Evolutionary conservation across 2,888 invertebrate genomes (phyloP), one percentile per base, ranked within the genome.

Genomic region (Noctua fimbriata): DNA sequence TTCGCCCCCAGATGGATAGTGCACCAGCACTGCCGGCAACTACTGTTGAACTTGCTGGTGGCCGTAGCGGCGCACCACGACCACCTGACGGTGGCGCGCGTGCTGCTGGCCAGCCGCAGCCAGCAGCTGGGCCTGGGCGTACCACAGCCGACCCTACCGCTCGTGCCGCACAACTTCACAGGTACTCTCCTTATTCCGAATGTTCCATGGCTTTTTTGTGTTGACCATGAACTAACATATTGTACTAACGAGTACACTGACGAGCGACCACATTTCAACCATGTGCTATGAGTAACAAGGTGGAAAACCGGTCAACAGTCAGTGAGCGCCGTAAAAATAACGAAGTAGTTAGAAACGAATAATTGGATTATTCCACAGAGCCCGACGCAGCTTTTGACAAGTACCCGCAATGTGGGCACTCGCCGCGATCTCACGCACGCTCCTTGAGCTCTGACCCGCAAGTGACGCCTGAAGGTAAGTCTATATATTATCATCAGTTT

Each of bases 21-120:
- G 5, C 98, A 99, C 91, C 99, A 99, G 92, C 99, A 99, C 94
- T 99, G 99, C 95, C 98, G 99, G 92, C 98, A 99, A 93, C 97
- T 99, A 87, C 97, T 99, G 79, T 97, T 99, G 87, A 99, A 99
- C 96, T 97, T 99, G 84, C 97, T 99, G 92, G 98, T 99, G 77
- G 98, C 99, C 0, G 97, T 99, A 84, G 98, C 99, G 0, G 98
- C 98, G 88, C 99, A 99, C 94, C 98, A 98, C 91, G 99, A 99
- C 95, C 99, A 99, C 95, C 96, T 99, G 85, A 98, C 98, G 0
- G 98, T 99, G 21, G 98, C 99, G 0, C 97, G 98, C 73, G 98
- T 98, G 77, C 95, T 99, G 85, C 97, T 99, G 69, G 98, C 98
- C 86, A 98, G 98, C 89, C 98, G 98, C 92, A 98, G 98, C 0